Base-by-base conservation (phyloP, 2,888 invertebrate genomes). In the Pachycephus smyrnensis region DNA sequence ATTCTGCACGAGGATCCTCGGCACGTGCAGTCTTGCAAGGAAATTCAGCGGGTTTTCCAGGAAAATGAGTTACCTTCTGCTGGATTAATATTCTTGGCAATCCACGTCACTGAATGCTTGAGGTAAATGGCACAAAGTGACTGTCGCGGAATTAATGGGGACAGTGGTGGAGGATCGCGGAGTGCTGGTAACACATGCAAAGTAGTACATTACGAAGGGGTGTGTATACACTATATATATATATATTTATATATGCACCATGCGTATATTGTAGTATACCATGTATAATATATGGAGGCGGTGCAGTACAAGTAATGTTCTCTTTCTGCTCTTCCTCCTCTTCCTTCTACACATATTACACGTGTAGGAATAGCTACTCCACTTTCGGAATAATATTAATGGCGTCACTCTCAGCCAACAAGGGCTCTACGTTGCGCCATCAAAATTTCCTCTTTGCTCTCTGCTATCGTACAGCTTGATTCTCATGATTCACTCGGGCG, bases 151-250 rank as follows among this genome's bases (percentile, higher is more conserved):
- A 71, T 71, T 71, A 71, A 71, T 71, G 31, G 23, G 23, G 1
- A 71, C 12, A 3, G 15, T 71, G 31, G 30, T 9, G 31, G 4
- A 32, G 71, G 71, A 31, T 71, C 32, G 31, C 31, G 15, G 3
- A 15, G 31, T 33, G 32, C 31, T 9, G 31, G 71, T 80, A 78
- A 69, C 76, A 74, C 80, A 79, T 80, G 80, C 81, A 80, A 82
- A 85, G 77, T 80, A 80, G 80, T 81, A 80, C 80, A 84, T 85
- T 84, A 83, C 79, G 78, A 71, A 75, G 78, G 77, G 75, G 73
- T 73, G 77, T 36, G 0, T 76, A 73, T 77, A 77, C 12, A 12
- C 15, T 69, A 40, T 55, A 32, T 15, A n/a, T 71, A 40, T 37
- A 31, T 31, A 35, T 71, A 35, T 15, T n/a, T n/a, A n/a, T n/a